Evolutionary conservation across 1,140 invertebrate genomes (phyloP), one percentile per base, ranked within the genome.

Genomic region (Oscheius sp.): DNA sequence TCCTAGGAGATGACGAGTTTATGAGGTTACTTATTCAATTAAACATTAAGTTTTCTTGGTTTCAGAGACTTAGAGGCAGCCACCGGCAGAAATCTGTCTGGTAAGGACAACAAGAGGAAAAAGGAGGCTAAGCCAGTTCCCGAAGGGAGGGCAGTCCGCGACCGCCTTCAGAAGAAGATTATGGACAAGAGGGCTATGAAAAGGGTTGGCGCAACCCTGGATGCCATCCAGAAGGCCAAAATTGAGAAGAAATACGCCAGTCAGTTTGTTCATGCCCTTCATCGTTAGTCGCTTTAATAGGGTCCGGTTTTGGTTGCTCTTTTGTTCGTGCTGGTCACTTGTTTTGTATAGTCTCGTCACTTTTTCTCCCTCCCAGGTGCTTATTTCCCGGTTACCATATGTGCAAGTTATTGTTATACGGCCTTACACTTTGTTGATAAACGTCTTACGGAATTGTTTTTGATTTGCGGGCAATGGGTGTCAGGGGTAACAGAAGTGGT

Each of bases 101-200:
- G 66, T 18, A 68, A 68, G 18, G 35, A n/a, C 15, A 68, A 68
- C 4, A 68, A 68, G 29, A 55, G 26, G 4, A 42, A 67, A 38
- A 68, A 68, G 29, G n/a, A 68, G 23, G 58, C 15, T 20, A 67
- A 32, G n/a, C 18, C 23, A 15, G 38, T 4, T n/a, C 10, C 36
- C 20, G 23, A 62, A 20, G 66, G 66, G n/a, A 23, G 26, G 61
- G 62, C 36, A 38, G 55, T 74, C 7, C 52, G 72, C 28, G 55
- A 67, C 23, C 49, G 72, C 26, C 65, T 74, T 34, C 31, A 74
- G 55, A 68, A 59, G 55, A 74, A 74, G 23, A 64, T 74, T 1
- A 28, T 74, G 7, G 65, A 68, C 46, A 52, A 34, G n/a, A 42
- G 52, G 38, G 42, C 64, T 4, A 62, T 73, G 26, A 42, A 73